These are phyloP conservation scores for Pogonus chalceus DNA, from an alignment of 1,140 invertebrate species.

Conservation along the genomic window DNA sequence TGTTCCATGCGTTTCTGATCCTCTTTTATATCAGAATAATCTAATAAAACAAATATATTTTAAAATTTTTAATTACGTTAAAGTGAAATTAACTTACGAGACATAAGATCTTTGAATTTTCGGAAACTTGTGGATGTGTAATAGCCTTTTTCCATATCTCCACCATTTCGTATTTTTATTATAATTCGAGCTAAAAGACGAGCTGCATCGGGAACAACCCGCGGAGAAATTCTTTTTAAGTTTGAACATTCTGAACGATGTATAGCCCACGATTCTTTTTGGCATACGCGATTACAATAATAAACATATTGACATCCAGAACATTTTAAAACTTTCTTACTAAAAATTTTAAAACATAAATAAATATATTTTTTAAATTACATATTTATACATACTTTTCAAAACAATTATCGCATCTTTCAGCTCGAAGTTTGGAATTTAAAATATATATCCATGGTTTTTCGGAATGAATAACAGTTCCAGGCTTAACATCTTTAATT, in stretches of 20 bases:
- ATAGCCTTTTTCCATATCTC: constrained; percentile 51
- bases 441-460: constrained; percentile 51
- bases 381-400: constrained; percentile 39
- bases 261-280: constrained; percentile 60
- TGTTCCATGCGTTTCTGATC: constrained; percentile 65
- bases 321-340: constrained; percentile 59
- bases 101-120: constrained; percentile 75
- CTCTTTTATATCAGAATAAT: constrained; percentile 65
- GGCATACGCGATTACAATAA: constrained; percentile 66
- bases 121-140: constrained; percentile 57
- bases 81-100: constrained; percentile 51
- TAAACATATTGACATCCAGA: constrained; percentile 68
- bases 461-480: constrained; percentile 42
- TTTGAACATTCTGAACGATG: constrained; percentile 69
- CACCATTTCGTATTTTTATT: constrained; percentile 54
- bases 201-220: constrained; percentile 60
- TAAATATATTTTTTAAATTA: constrained; percentile 12
- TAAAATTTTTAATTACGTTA: background rate
- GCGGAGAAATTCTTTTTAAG: constrained; percentile 53
- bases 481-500: constrained; percentile 30
- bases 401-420: constrained; percentile 52
- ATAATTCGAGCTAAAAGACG: constrained; percentile 63
- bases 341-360: constrained; percentile 27
- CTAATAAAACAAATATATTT: constrained; percentile 39
- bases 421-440: constrained; percentile 42